Conservation (phyloP, 2,797 vertebrate species). For the Bovichtus variegatus region DNA sequence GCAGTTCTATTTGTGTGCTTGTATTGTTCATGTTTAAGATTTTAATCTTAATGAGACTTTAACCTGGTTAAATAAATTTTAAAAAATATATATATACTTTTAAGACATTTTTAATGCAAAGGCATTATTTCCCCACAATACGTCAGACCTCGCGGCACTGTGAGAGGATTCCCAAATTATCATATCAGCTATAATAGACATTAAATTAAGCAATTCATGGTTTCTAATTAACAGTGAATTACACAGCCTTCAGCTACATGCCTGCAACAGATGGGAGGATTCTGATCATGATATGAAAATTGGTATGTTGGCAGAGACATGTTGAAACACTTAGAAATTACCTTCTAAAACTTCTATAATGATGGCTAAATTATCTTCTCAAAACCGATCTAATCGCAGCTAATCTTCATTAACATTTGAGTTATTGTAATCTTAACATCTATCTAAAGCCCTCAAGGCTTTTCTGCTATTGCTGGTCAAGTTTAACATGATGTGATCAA, state of each 20-base stretch:
- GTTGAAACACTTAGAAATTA: constrained; percentile 44
- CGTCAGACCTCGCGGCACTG: not conserved
- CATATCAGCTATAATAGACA: constrained; percentile 45
- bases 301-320: constrained; percentile 23
- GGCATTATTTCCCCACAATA: constrained; percentile 19
- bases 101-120: constrained; percentile 11
- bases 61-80: too few relatives aligned
- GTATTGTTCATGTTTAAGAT: too few relatives aligned
- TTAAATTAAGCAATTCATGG: constrained; percentile 38
- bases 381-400: constrained; percentile 38
- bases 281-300: constrained; percentile 48
- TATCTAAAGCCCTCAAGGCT: constrained; percentile 22
- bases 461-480: constrained; percentile 34
- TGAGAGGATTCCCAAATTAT: constrained; percentile 38
- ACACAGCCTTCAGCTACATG: constrained; percentile 41
- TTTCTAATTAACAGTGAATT: constrained; percentile 63
- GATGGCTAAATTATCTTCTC: constrained; percentile 39
- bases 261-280: constrained; percentile 34
- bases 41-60: too few relatives aligned
- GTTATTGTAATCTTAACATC: constrained; percentile 51
- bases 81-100: not conserved
- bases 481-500: constrained; percentile 51
- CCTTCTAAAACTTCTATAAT: constrained; percentile 33
- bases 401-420: constrained; percentile 56
- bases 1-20: too few relatives aligned